Base-by-base conservation (phyloP, 1,140 invertebrate genomes). In the Bradysia coprophila region DNA sequence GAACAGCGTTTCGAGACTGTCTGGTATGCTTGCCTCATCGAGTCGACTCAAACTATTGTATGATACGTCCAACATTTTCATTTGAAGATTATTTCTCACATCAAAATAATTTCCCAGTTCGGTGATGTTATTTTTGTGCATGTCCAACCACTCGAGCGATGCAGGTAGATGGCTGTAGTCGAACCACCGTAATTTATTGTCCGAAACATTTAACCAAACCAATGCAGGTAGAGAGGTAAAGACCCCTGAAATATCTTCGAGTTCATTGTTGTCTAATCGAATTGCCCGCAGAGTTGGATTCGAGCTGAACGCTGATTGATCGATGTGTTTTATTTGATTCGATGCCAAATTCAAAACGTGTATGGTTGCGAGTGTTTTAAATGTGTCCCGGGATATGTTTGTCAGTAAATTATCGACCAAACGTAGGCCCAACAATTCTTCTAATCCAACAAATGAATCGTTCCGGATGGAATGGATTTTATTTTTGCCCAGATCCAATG, bases 401-500 rank as follows among this genome's bases (percentile, higher is more conserved):
- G 64, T 65, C 49, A 82, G 67, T 53, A 70, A 67, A 61, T 80
- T 81, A 58, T 76, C 72, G 32, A 76, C 72, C 42, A 79, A 52
- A 47, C 73, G 64, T 42, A 80, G 58, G 41, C 75, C 73, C 56
- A 71, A 76, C 20, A 76, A 56, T 48, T 72, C 64, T 34, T 71
- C 66, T 8, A 81, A 56, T 21, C 73, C 73, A 46, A 68, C 64
- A 57, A 78, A 77, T 56, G 69, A 72, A 42, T 68, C 61, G 46
- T 69, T 68, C 43, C 62, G 67, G 42, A 73, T 60, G 39, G 69
- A 58, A 50, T 65, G 65, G 51, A 86, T 80, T 52, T 68, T 70
- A 57, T 88, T 88, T 51, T 81, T 80, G 10, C 79, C 80, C 33
- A 87, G 66, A 64, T 87, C 81, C 37, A 88, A 63, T 6, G 75